Percentiles rank a stretch among this genome's conserved stretches.
Evolutionary conservation across 1,140 invertebrate genomes (phyloP).

Genomic region (Aphaenogaster floridana): DNA sequence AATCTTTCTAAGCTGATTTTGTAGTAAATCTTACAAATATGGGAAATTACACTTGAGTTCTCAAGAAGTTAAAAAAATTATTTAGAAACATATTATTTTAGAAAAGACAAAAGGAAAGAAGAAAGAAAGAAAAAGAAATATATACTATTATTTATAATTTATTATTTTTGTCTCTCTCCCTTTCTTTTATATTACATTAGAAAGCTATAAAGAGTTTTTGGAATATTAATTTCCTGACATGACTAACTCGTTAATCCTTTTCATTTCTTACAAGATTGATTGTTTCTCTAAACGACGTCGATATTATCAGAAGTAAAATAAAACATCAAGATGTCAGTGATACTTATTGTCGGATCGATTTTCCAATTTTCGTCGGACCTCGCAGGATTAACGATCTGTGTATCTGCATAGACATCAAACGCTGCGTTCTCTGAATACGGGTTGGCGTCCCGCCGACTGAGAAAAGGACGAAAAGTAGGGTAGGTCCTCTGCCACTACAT

Average conservation of each 20-base stretch:
- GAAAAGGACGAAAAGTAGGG: slow-evolving; percentile 28
- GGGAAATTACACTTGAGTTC: not conserved
- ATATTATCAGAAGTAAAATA: not conserved
- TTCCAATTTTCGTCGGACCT: slow-evolving; percentile 2
- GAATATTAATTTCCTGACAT: not conserved
- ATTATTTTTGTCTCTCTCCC: not conserved
- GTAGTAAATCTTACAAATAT: not conserved
- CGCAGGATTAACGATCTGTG: not conserved
- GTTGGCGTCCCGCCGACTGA: slow-evolving; percentile 63
- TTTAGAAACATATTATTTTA: not conserved
- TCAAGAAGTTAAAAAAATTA: not conserved
- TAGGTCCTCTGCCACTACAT: slow-evolving; percentile 59
- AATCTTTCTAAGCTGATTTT: not conserved
- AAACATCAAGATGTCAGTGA: not conserved
- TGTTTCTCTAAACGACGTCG: not conserved
- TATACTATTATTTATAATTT: slow-evolving; percentile 15
- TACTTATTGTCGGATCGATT: not conserved
- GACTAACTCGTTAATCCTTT: too few species aligned
- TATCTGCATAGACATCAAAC: slow-evolving; percentile 37
- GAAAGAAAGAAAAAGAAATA: not conserved
- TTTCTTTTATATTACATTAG: not conserved
- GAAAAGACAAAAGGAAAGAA: not conserved
- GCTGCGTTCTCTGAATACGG: not conserved
- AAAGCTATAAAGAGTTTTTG: not conserved
- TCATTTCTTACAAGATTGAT: not conserved